Evolutionary conservation across 2,113 vertebrate species (phyloP), one percentile per base, ranked within the genome.

Genomic region (Pipra filicauda): DNA sequence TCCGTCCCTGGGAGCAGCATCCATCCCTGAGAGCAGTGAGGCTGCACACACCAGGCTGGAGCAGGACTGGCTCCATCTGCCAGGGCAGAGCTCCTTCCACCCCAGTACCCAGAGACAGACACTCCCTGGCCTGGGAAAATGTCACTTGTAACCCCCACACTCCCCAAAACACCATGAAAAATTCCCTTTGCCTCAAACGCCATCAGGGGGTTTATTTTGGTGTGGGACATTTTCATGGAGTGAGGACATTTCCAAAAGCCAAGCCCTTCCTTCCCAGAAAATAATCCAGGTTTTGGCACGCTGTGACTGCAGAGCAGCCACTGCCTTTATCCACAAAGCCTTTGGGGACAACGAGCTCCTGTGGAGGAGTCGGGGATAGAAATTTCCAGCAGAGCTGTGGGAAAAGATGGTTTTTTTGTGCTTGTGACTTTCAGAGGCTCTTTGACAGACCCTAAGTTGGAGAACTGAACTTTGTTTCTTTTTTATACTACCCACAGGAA

Each of bases 401-500:
- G 65, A 91, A 93, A 72, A 52, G 65, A 8, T 7, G 33, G 5
- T 2, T 1, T 70, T 84, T 72, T 46, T 85, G 75, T 80, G 57
- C 65, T 31, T 84, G 21, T 51, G 76, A 69, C 41, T 71, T 77
- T 84, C 92, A 77, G 83, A 91, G 74, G 21, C 41, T 33, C 77
- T 93, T 82, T 72, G 73, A 90, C 89, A 93, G 93, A 80, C 81
- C 93, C 20, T 15, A 14, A 55, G 22, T 6, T 62, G 37, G 62
- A 82, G 91, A 93, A 43, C 22, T 57, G 37, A 90, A 76, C 54
- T 93, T 94, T 66, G 41, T 48, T 95, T 91, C 37, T 89, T 88
- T 67, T 86, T 73, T 51, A 8, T 55, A 22, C 57, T 67, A 39
- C 54, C 49, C 75, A 73, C 43, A 74, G 49, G 4, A 24, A 23